Evolutionary conservation across 2,797 vertebrate genomes (phyloP).

Genomic region (Malacoraja senta): DNA sequence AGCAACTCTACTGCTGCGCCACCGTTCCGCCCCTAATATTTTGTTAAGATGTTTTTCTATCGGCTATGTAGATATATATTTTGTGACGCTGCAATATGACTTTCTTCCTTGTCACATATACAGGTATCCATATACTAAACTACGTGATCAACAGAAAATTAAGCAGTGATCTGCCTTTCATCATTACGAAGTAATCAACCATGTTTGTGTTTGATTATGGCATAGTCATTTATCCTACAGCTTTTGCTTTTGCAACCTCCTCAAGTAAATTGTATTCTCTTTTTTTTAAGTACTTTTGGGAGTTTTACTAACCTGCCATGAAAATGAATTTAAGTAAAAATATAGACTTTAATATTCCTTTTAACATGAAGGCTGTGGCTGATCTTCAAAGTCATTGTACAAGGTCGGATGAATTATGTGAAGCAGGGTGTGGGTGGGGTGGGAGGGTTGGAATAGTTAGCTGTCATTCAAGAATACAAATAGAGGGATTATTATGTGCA

Average conservation of each 20-base stretch:
- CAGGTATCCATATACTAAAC: background rate
- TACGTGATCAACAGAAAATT: background rate
- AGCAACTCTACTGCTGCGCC: too few species aligned
- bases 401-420: background rate
- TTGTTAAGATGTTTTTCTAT: too few species aligned
- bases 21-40: too few species aligned
- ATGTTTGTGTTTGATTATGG: background rate
- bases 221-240: background rate
- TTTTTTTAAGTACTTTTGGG: background rate
- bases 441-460: too few species aligned
- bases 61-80: background rate
- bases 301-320: background rate
- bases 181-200: background rate
- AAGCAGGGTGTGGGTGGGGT: background rate
- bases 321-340: background rate
- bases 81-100: background rate
- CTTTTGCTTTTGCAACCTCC: background rate
- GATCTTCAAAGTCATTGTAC: background rate
- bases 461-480: background rate
- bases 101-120: background rate
- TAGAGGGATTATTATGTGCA: background rate
- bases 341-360: background rate
- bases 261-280: background rate
- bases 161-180: too few species aligned
- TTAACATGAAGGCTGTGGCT: background rate